A percentile compares a stretch with the other conserved stretches of the same genome.
Evolutionary conservation across 2,888 invertebrate genomes (phyloP).

Genomic region (Agriopis aurantiaria): DNA sequence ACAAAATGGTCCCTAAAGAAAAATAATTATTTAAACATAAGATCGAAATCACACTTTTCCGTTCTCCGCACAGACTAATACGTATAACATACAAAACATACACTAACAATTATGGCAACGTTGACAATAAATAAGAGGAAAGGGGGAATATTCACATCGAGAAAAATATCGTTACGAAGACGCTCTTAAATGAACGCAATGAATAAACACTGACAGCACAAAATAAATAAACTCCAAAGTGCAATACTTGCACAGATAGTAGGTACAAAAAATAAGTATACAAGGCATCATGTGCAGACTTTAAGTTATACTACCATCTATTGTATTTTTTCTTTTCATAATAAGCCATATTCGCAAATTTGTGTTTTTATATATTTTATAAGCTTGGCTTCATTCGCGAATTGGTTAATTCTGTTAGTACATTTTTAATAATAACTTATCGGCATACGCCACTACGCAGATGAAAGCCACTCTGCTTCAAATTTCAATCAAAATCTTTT

Average conservation of each 20-base stretch:
- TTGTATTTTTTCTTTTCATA: conserved; percentile 72
- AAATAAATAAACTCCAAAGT: conserved; percentile 72
- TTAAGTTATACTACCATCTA: conserved; percentile 82
- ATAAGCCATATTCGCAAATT: conserved; percentile 82
- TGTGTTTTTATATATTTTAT: conserved; percentile 50
- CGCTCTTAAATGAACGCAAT: conserved; percentile 54
- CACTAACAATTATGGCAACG: conserved; percentile 86
- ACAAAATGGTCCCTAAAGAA: conserved; percentile 85
- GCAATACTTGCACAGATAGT: conserved; percentile 72
- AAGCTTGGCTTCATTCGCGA: conserved; percentile 84
- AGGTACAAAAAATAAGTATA: conserved; percentile 77
- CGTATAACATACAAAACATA: conserved; percentile 82
- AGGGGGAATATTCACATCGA: conserved; percentile 77
- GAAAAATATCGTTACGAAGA: conserved; percentile 52
- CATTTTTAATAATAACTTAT: conserved; percentile 66
- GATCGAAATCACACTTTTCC: conserved; percentile 79
- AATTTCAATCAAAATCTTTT: conserved; percentile 34
- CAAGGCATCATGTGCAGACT: conserved; percentile 87
- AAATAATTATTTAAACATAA: conserved; percentile 72
- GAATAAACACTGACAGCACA: conserved; percentile 75
- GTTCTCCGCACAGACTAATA: conserved; percentile 75
- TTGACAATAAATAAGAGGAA: conserved; percentile 84
- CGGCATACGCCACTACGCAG: conserved; percentile 60
- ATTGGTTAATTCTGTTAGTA: conserved; percentile 82
- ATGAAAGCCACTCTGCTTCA: conserved; percentile 61